Conservation (phyloP, 2,888 invertebrate genomes). For the Phrixothrix hirtus region DNA sequence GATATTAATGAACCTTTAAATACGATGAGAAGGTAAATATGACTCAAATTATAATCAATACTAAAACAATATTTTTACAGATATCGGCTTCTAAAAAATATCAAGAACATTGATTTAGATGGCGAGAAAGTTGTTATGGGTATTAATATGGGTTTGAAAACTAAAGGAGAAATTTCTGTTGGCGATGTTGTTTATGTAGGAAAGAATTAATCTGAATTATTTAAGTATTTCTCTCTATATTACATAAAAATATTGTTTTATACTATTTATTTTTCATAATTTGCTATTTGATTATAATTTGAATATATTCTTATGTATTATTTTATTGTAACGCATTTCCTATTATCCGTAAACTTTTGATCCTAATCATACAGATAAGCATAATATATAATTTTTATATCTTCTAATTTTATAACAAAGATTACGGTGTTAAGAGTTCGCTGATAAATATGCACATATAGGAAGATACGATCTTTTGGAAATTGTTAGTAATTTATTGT, state of each 20-base stretch:
- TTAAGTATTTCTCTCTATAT: too few species aligned
- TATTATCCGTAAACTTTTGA: too few species aligned
- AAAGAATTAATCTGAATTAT: slow-evolving; percentile 10
- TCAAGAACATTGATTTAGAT: slow-evolving; percentile 30
- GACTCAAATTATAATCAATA: not conserved
- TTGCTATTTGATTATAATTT: not conserved
- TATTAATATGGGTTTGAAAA: slow-evolving; percentile 57
- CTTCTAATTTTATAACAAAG: too few species aligned
- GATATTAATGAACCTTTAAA: slow-evolving; percentile 58
- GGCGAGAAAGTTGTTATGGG: slow-evolving; percentile 56
- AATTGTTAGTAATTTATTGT: too few species aligned
- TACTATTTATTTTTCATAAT: not conserved
- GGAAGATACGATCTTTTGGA: too few species aligned
- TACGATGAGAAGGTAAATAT: slow-evolving; percentile 59
- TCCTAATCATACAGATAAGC: too few species aligned
- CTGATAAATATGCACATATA: too few species aligned
- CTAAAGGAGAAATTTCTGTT: slow-evolving; percentile 54
- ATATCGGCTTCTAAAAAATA: slow-evolving; percentile 54
- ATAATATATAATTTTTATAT: too few species aligned
- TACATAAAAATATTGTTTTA: not conserved
- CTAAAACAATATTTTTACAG: slow-evolving; percentile 41
- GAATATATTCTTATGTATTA: not conserved
- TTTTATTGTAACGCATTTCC: not conserved
- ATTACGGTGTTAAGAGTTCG: too few species aligned
- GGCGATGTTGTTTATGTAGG: slow-evolving; percentile 59